Conservation (phyloP, 2,113 vertebrate species). For the Ondatra zibethicus region DNA sequence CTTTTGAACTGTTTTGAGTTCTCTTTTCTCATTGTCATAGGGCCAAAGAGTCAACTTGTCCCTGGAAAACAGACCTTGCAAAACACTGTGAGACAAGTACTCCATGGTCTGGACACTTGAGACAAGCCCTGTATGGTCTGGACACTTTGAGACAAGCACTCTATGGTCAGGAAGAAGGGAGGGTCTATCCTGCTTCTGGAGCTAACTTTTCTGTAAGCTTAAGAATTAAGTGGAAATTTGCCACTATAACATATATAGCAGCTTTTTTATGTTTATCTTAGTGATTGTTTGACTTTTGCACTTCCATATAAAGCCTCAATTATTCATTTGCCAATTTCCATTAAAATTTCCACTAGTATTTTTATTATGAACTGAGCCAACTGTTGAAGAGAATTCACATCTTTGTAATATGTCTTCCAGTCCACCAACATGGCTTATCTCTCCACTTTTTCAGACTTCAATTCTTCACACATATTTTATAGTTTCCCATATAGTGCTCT, state of each 20-base stretch:
- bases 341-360: neutral
- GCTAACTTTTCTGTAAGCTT: neutral
- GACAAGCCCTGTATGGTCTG: too few species aligned
- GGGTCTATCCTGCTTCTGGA: neutral
- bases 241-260: neutral
- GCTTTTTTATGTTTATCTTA: neutral
- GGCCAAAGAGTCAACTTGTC: neutral
- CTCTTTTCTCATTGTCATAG: neutral
- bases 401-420: neutral
- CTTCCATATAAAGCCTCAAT: neutral
- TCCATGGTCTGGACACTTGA: neutral
- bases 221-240: neutral
- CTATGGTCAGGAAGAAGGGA: neutral
- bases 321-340: neutral
- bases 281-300: too few species aligned
- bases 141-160: neutral
- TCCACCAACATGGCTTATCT: neutral
- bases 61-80: neutral
- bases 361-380: neutral
- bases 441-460: neutral
- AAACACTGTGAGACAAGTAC: neutral
- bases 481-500: neutral
- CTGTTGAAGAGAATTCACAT: neutral
- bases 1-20: neutral
- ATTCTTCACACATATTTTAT: neutral